Percentiles rank a stretch among this genome's conserved stretches.
These are phyloP conservation scores for Brassicogethes aeneus DNA, from an alignment of 2,888 invertebrate species.

Conservation along the genomic window DNA sequence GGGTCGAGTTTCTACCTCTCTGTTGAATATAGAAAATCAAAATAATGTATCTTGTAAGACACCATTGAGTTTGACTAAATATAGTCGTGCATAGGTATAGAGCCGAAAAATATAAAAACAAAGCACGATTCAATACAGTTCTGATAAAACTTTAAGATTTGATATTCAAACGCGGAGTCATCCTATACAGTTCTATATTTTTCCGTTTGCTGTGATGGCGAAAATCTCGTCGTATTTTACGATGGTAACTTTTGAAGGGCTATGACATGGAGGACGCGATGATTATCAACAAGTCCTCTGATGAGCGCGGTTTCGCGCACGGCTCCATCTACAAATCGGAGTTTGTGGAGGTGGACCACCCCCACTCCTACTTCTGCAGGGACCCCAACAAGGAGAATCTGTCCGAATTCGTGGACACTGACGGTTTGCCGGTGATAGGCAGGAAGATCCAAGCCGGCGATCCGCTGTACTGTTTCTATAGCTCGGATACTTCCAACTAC, in stretches of 20 bases:
- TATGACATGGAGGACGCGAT: conserved; percentile 99
- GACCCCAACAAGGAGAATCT: conserved; percentile 52
- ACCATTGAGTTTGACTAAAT: too few relatives aligned
- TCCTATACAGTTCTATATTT: too few relatives aligned
- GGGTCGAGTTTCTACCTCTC: too few relatives aligned
- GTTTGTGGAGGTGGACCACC: conserved; percentile 61
- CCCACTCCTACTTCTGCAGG: conserved; percentile 60
- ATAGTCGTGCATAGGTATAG: too few relatives aligned
- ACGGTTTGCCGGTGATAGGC: conserved; percentile 86
- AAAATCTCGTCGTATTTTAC: too few relatives aligned
- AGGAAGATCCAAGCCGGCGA: conserved; percentile 55
- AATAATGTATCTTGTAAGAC: too few relatives aligned
- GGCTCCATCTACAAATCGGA: conserved; percentile 90
- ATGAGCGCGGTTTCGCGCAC: conserved; percentile 90
- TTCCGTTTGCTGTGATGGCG: too few relatives aligned
- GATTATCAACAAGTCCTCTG: conserved; percentile 92
- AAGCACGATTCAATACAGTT: too few relatives aligned
- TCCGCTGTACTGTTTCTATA: conserved; percentile 70
- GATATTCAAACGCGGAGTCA: too few relatives aligned
- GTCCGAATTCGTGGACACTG: conserved; percentile 56
- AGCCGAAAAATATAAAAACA: too few relatives aligned
- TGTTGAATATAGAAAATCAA: too few relatives aligned
- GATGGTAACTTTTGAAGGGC: conserved; percentile 63
- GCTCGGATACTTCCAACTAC: conserved; percentile 55
- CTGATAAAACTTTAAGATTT: too few relatives aligned